Conservation (phyloP, 2,797 vertebrate genomes). For the Morus bassanus region DNA sequence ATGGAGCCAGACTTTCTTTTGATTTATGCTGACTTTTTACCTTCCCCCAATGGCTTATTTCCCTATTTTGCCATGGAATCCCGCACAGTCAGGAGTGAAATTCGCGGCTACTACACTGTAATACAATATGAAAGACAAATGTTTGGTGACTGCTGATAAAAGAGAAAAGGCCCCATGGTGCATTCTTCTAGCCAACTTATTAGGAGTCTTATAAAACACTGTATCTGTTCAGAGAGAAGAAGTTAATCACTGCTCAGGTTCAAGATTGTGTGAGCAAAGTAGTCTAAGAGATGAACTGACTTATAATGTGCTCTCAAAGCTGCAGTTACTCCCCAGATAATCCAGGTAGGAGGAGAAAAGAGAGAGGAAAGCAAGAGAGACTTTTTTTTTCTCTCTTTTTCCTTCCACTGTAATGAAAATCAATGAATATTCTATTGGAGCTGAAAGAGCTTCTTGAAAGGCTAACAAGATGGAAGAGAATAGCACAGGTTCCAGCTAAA, state of each 20-base stretch:
- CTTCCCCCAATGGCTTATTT: conserved; percentile 13
- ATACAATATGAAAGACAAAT: conserved; percentile 46
- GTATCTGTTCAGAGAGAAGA: conserved; percentile 27
- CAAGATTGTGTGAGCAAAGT: conserved; percentile 51
- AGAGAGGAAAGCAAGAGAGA: not conserved
- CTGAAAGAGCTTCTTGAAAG: conserved; percentile 49
- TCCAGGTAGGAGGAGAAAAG: not conserved
- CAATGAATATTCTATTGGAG: conserved; percentile 57
- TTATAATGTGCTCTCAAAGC: not conserved
- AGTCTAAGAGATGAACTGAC: conserved; percentile 29
- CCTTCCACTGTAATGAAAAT: conserved; percentile 31
- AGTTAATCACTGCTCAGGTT: conserved; percentile 37
- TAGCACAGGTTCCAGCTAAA: conserved; percentile 42
- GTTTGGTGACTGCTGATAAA: conserved; percentile 57
- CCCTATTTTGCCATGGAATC: not conserved
- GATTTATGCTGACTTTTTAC: conserved; percentile 44
- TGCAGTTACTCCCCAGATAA: conserved; percentile 18
- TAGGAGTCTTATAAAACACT: conserved; percentile 14
- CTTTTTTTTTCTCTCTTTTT: not conserved
- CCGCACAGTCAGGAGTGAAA: not conserved
- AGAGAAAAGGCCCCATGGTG: conserved; percentile 35
- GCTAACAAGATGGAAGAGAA: conserved; percentile 45
- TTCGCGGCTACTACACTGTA: conserved; percentile 10
- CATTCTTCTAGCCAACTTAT: conserved; percentile 29
- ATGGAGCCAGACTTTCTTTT: conserved; percentile 54